phyloP scores from a whole-genome alignment of 23 tunicate genomes.

The Styela clava region DNA sequence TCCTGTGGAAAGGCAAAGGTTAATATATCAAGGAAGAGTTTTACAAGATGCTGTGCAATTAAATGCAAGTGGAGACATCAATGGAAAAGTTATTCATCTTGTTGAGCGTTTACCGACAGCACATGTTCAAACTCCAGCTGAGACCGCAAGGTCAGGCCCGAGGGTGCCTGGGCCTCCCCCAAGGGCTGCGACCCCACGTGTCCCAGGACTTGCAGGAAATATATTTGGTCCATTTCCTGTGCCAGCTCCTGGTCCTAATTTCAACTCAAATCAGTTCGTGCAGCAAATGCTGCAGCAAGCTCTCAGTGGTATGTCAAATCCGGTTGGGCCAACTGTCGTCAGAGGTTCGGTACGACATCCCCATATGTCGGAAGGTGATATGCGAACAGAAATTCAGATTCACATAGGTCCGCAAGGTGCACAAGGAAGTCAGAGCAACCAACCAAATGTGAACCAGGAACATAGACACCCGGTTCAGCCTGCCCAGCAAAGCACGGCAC shows the following conservation, averaged over 20 bases:
- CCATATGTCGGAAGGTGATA: not conserved
- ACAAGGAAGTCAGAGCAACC: not conserved
- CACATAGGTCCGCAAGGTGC: slow-evolving; percentile 9
- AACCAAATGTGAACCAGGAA: not conserved
- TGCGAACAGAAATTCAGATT: slow-evolving; percentile 16
- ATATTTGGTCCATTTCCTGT: slow-evolving; percentile 11
- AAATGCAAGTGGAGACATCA: slow-evolving; percentile 42
- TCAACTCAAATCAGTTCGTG: slow-evolving; percentile 13
- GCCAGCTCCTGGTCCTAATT: slow-evolving; percentile 2
- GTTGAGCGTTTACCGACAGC: slow-evolving; percentile 60
- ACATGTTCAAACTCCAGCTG: slow-evolving; percentile 23
- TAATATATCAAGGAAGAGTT: slow-evolving; percentile 74
- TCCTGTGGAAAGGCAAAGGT: slow-evolving; percentile 59
- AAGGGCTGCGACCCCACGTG: not conserved
- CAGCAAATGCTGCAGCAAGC: slow-evolving; percentile 29
- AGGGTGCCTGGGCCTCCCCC: slow-evolving; percentile 11
- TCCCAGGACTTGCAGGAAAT: not conserved
- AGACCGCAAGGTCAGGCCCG: not conserved
- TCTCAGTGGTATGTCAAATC: slow-evolving; percentile 10
- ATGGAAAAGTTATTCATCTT: slow-evolving; percentile 70
- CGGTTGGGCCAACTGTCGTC: slow-evolving; percentile 12
- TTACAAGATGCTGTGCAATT: slow-evolving; percentile 47
- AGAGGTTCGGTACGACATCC: slow-evolving; percentile 26
- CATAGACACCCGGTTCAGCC: not conserved
- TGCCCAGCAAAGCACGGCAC: not conserved